These are phyloP conservation scores for Rallus crepitans DNA, from an alignment of 2,797 vertebrate species.

Conservation along the genomic window DNA sequence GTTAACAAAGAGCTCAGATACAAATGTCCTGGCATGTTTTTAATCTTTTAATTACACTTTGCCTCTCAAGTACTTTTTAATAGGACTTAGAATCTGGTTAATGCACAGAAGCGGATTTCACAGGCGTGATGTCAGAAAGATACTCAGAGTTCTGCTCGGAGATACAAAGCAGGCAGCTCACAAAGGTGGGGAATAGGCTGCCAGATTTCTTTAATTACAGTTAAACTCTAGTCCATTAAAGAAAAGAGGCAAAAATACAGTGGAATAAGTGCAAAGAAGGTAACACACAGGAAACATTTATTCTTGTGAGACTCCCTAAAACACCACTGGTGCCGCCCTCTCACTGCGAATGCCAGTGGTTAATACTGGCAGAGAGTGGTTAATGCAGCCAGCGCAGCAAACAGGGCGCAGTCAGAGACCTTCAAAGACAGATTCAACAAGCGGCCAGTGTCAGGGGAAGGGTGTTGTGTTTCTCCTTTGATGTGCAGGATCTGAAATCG, in stretches of 20 bases:
- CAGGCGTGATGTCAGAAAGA: not conserved
- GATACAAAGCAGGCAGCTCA: not conserved
- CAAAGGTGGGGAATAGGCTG: not conserved
- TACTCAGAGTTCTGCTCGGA: not conserved
- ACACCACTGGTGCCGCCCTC: not conserved
- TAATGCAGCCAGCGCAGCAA: not conserved
- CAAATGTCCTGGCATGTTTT: not conserved
- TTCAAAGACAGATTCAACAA: not conserved
- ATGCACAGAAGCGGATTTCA: not conserved
- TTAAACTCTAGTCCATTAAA: not conserved
- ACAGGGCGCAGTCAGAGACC: not conserved
- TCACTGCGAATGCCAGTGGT: not conserved
- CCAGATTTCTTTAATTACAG: not conserved
- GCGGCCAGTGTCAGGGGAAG: not conserved
- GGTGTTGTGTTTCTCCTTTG: not conserved
- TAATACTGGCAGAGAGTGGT: not conserved
- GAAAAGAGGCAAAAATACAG: not conserved
- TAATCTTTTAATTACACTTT: conserved; percentile 26
- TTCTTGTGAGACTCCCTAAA: not conserved
- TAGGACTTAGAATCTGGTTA: not conserved
- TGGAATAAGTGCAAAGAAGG: not conserved
- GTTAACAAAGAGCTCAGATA: not conserved
- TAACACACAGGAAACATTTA: not conserved
- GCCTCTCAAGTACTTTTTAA: not conserved
- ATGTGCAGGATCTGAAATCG: not conserved